Evolutionary conservation across 2,888 invertebrate species (phyloP), one percentile per base, ranked within the genome.

Genomic region (Teinopalpus imperialis): DNA sequence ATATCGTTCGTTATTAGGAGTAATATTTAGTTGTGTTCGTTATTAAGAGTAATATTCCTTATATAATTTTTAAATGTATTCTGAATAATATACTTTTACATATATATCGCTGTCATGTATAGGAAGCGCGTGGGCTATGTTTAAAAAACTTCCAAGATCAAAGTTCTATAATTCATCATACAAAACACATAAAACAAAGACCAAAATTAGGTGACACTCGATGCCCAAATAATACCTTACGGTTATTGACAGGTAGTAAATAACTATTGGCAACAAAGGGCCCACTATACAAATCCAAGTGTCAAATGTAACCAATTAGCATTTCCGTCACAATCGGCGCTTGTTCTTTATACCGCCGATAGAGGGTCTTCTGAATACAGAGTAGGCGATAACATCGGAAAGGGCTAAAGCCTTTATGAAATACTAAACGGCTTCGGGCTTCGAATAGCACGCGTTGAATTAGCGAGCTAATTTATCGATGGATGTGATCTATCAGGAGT

Each of bases 311-410:
- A 53, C 48, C 55, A 64, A 76, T 83, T 81, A 79, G 70, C 72
- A 85, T 82, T 82, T 78, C 63, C 64, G 73, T 78, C 85, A 83
- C 83, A 80, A 59, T 49, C 69, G 49, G 41, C 56, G 66, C 65
- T 61, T 71, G 73, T 72, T 72, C 77, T 78, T 76, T 77, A 75
- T 76, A 66, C 60, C 60, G 74, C 78, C 79, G 77, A 71, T 74
- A 57, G 59, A 46, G 52, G 49, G 56, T 58, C 56, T 49, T 52
- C 42, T 65, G 87, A 74, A 87, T 87, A 81, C 79, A 58, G 81
- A 87, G 61, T 62, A 54, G 41, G 23, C 50, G 86, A 83, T 86
- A 78, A 54, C 51, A 85, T 85, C 86, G 60, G 59, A 52, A 66
- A 69, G 69, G 67, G 69, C 60, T 66, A 56, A 61, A 63, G 63